These are phyloP conservation scores for Synergus umbraculus DNA, from an alignment of 2,888 invertebrate genomes.

Conservation along the genomic window DNA sequence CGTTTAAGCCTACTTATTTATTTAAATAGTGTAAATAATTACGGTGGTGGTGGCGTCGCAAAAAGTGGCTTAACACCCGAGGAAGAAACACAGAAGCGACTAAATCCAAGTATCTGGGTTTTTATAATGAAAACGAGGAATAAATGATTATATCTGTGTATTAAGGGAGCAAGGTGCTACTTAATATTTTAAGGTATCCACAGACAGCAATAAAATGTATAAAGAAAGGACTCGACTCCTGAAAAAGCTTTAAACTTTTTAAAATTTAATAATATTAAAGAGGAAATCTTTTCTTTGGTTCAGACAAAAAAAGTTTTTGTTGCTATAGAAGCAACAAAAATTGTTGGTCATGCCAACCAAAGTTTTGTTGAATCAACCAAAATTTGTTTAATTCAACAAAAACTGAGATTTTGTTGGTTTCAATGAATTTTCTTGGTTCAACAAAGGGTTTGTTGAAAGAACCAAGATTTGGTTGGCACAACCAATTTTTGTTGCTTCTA, in stretches of 20 bases:
- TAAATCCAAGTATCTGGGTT: neutral
- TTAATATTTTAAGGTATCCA: neutral
- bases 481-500: too few relatives aligned
- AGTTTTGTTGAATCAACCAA: too few relatives aligned
- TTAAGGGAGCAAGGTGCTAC: neutral
- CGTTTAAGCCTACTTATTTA: constrained; percentile 15
- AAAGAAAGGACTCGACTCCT: neutral
- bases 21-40: constrained; percentile 34
- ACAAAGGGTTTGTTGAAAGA: too few relatives aligned
- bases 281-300: neutral
- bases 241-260: neutral
- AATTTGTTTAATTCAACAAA: too few relatives aligned
- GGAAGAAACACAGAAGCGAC: neutral
- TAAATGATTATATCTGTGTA: neutral
- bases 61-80: constrained; percentile 6
- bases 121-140: neutral
- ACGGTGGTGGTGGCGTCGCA: neutral
- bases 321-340: too few relatives aligned
- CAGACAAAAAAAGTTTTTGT: too few relatives aligned
- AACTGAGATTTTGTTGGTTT: too few relatives aligned
- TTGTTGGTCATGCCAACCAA: too few relatives aligned
- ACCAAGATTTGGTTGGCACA: too few relatives aligned
- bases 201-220: neutral
- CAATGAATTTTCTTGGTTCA: too few relatives aligned
- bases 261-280: neutral